Evolutionary conservation across 1,140 invertebrate genomes (phyloP).

Genomic region (Laupala kohalensis): DNA sequence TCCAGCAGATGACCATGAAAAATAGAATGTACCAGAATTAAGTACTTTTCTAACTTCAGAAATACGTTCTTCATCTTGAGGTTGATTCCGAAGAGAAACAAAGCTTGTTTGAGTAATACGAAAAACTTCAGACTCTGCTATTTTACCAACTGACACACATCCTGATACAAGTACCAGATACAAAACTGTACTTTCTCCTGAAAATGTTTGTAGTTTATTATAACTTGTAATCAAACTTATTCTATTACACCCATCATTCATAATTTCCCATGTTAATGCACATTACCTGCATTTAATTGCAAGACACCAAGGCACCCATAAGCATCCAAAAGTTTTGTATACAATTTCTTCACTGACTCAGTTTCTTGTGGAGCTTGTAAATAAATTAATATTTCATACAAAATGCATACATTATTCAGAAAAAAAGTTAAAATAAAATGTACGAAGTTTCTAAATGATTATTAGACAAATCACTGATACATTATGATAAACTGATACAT

Average conservation of each 20-base stretch:
- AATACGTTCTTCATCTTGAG: conserved; percentile 66
- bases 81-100: conserved; percentile 69
- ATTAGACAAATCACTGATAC: neutral
- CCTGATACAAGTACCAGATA: conserved; percentile 89
- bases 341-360: conserved; percentile 74
- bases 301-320: conserved; percentile 87
- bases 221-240: neutral
- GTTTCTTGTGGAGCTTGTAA: conserved; percentile 60
- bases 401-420: conserved; percentile 2
- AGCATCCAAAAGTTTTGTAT: conserved; percentile 78
- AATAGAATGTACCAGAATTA: conserved; percentile 94
- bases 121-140: conserved; percentile 85
- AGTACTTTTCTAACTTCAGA: conserved; percentile 74
- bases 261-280: neutral
- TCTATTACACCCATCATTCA: neutral
- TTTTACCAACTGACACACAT: conserved; percentile 88
- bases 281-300: conserved; percentile 62
- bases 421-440: neutral
- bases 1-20: conserved; percentile 57
- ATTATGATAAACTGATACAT: neutral
- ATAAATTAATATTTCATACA: conserved; percentile 13
- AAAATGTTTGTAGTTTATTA: neutral
- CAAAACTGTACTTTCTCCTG: conserved; percentile 62
- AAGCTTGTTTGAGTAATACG: conserved; percentile 84
- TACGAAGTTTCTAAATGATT: neutral